A percentile compares a stretch with the other conserved stretches of the same genome.
Conservation (phyloP, 2,797 vertebrate genomes). For the Sciurus carolinensis region DNA sequence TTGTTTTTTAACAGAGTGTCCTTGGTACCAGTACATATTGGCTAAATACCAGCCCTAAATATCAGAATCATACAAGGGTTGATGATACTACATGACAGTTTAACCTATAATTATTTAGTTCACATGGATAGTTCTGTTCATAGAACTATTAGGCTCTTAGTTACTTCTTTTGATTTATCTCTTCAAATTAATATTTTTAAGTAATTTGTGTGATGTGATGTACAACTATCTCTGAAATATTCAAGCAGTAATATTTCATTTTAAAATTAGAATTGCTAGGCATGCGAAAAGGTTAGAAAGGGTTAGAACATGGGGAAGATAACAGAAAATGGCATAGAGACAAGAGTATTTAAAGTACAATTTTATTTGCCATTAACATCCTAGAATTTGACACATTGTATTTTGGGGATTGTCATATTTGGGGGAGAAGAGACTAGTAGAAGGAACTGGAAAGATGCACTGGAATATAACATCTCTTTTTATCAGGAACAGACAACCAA, state of each 20-base stretch:
- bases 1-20: neutral
- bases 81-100: neutral
- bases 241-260: slow-evolving; percentile 10
- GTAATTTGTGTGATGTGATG: neutral
- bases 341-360: neutral
- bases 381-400: neutral
- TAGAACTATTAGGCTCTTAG: neutral
- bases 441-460: neutral
- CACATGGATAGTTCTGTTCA: neutral
- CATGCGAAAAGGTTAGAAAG: neutral
- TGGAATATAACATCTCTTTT: neutral
- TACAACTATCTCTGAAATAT: slow-evolving; percentile 9
- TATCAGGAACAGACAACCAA: neutral
- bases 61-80: neutral
- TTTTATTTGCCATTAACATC: slow-evolving; percentile 27
- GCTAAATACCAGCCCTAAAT: neutral
- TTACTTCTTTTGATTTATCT: slow-evolving; percentile 8
- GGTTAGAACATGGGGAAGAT: neutral
- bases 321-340: slow-evolving; percentile 20
- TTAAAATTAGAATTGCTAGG: slow-evolving; percentile 30
- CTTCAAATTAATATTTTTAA: slow-evolving; percentile 60
- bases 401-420: neutral
- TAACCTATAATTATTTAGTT: neutral
- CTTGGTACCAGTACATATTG: neutral
- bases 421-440: neutral